A percentile compares a stretch with the other conserved stretches of the same genome.
These are phyloP conservation scores for Crocuta crocuta DNA, from an alignment of 2,113 vertebrate species.

Conservation along the genomic window DNA sequence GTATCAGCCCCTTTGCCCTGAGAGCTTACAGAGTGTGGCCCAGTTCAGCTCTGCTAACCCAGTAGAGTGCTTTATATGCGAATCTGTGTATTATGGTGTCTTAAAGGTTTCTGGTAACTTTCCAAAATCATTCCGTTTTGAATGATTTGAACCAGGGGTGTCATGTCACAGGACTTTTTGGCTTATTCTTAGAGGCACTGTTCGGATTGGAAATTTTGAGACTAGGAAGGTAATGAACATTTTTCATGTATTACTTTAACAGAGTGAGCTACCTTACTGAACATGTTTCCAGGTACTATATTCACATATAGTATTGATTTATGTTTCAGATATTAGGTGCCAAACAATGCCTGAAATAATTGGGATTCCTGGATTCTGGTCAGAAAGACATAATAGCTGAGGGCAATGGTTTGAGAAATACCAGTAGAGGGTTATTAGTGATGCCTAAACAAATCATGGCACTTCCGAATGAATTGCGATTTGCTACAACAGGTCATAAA, in stretches of 20 bases:
- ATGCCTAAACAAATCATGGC: neutral
- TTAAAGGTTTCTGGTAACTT: constrained; percentile 15
- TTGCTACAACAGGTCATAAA: neutral
- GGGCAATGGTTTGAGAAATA: neutral
- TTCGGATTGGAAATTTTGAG: neutral
- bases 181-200: constrained; percentile 36
- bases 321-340: neutral
- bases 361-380: neutral
- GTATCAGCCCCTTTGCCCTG: neutral
- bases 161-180: neutral
- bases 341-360: constrained; percentile 4
- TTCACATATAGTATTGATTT: neutral
- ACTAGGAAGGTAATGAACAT: neutral
- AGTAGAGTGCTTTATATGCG: neutral
- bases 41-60: neutral
- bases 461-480: neutral
- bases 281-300: neutral
- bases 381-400: neutral
- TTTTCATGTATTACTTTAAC: neutral
- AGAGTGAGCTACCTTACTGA: neutral
- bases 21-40: neutral
- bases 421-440: neutral
- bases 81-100: neutral
- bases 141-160: neutral
- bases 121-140: constrained; percentile 24